These are phyloP conservation scores for Ptychobarbus kaznakovi DNA, from an alignment of 2,797 vertebrate genomes.

Conservation along the genomic window DNA sequence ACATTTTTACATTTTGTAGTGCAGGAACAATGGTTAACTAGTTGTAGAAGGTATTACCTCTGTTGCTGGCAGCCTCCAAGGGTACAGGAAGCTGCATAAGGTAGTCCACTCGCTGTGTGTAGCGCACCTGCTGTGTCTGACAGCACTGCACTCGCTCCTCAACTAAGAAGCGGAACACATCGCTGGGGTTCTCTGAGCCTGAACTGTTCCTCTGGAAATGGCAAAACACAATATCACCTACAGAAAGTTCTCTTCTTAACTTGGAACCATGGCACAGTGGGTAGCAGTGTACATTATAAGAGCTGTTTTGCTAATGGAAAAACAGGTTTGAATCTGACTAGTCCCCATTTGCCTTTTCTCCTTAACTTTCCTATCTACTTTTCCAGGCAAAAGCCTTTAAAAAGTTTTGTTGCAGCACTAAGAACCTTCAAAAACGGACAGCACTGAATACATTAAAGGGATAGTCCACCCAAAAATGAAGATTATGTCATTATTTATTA, in stretches of 20 bases:
- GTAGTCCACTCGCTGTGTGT: constrained; percentile 92
- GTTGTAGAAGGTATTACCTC: constrained; percentile 78
- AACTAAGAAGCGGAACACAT: constrained; percentile 94
- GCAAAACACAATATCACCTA: not conserved
- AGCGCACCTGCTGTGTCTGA: constrained; percentile 93
- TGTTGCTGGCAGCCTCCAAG: constrained; percentile 92
- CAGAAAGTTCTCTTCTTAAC: not conserved
- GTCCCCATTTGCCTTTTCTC: not conserved
- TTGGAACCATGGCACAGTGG: not conserved
- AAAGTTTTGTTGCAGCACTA: not conserved
- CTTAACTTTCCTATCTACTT: not conserved
- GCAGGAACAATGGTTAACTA: not conserved
- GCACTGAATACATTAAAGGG: not conserved
- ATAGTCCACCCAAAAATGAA: not conserved
- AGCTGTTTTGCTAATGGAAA: not conserved
- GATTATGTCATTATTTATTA: not conserved
- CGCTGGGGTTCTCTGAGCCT: constrained; percentile 93
- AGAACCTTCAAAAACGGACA: not conserved
- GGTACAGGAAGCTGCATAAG: constrained; percentile 94
- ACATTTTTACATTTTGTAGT: not conserved
- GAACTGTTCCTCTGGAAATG: constrained; percentile 88
- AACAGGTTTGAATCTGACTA: not conserved
- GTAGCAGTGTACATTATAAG: not conserved
- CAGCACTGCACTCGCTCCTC: constrained; percentile 96
- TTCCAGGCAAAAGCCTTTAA: not conserved